Conservation (phyloP, 2,797 vertebrate genomes). For the Silurus aristotelis region DNA sequence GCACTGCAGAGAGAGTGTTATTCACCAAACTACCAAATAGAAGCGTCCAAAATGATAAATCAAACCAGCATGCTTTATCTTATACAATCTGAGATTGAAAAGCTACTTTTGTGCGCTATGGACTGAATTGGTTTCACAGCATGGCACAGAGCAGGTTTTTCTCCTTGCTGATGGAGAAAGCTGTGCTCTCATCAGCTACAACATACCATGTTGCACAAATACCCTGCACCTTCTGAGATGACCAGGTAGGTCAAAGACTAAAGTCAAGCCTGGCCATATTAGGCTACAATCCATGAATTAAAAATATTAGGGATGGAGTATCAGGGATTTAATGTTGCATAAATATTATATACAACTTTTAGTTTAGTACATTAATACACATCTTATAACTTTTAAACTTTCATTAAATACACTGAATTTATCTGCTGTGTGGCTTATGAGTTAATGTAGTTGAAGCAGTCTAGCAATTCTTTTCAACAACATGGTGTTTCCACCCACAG, state of each 20-base stretch:
- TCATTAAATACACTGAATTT: background rate
- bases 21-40: background rate
- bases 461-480: background rate
- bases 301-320: background rate
- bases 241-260: too few relatives aligned
- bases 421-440: background rate
- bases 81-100: background rate
- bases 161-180: background rate
- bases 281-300: background rate
- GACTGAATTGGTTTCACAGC: background rate
- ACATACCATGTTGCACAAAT: background rate
- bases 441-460: background rate
- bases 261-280: too few relatives aligned
- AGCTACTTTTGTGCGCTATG: background rate
- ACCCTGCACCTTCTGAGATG: background rate
- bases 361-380: background rate
- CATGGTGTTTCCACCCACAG: background rate
- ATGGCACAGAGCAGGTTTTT: background rate
- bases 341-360: background rate
- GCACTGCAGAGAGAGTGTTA: background rate
- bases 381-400: background rate
- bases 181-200: background rate
- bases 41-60: background rate
- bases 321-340: background rate
- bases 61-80: background rate